Conservation (phyloP, 2,797 vertebrate genomes). For the Neoniphon sammara region DNA sequence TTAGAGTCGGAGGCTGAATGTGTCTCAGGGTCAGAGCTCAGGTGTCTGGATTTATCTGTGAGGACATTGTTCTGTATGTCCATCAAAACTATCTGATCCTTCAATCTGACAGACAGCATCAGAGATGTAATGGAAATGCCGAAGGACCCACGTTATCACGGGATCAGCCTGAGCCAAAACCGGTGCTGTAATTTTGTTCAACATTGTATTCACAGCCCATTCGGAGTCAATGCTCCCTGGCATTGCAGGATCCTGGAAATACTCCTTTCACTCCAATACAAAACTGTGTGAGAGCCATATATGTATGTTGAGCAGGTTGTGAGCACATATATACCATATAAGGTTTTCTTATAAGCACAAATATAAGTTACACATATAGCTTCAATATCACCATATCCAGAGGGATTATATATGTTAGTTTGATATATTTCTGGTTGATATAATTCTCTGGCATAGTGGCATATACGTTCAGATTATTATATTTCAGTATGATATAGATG, state of each 20-base stretch:
- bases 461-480: too few species aligned
- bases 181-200: conserved; percentile 1
- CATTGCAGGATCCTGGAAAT: not conserved
- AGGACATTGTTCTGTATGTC: conserved; percentile 67
- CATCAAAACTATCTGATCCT: conserved; percentile 65
- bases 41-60: conserved; percentile 63
- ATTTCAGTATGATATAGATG: not conserved
- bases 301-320: too few species aligned
- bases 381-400: too few species aligned
- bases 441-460: too few species aligned
- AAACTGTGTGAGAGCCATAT: too few species aligned
- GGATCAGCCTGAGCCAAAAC: conserved; percentile 22
- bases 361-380: too few species aligned
- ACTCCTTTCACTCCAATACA: not conserved
- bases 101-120: conserved; percentile 58
- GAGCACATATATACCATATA: too few species aligned
- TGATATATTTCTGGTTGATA: too few species aligned
- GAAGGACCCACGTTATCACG: conserved; percentile 23
- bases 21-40: conserved; percentile 57
- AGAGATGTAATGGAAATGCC: conserved; percentile 39
- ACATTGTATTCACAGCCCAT: conserved; percentile 1
- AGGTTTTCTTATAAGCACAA: too few species aligned
- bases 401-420: too few species aligned
- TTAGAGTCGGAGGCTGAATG: conserved; percentile 46
- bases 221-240: conserved; percentile 3